Evolutionary conservation across 1,140 invertebrate genomes (phyloP).

Genomic region (Platyscapa corneri): DNA sequence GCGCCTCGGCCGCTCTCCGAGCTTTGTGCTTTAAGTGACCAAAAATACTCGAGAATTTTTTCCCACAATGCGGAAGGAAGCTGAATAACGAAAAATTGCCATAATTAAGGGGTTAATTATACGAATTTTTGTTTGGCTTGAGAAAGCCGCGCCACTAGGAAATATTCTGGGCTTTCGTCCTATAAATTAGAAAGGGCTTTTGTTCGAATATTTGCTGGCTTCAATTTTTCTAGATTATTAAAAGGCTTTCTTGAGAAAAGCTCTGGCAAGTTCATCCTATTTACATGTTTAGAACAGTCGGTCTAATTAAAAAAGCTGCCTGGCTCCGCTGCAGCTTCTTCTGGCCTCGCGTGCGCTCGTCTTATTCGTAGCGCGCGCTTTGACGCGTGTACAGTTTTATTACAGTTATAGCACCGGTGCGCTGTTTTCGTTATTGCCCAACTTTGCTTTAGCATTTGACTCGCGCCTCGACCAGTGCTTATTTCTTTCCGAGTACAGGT

Average conservation of each 20-base stretch:
- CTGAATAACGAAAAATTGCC: slow-evolving; percentile 54
- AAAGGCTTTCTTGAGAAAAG: slow-evolving; percentile 33
- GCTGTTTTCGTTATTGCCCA: background rate
- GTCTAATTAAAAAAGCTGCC: slow-evolving; percentile 27
- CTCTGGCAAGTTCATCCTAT: slow-evolving; percentile 7
- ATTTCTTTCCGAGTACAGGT: no score
- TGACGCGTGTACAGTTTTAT: background rate
- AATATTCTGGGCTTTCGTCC: background rate
- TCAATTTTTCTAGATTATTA: slow-evolving; percentile 37
- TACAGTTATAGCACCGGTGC: background rate
- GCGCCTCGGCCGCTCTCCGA: slow-evolving; percentile 26
- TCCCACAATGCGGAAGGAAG: slow-evolving; percentile 48
- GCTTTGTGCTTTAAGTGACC: slow-evolving; percentile 53
- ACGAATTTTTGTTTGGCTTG: slow-evolving; percentile 48
- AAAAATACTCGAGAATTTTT: slow-evolving; percentile 53
- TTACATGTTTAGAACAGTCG: background rate
- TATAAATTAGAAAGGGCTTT: background rate
- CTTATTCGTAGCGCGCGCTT: background rate
- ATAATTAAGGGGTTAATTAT: slow-evolving; percentile 55
- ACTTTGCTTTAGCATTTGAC: background rate
- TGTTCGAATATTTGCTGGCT: slow-evolving; percentile 42
- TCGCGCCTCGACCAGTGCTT: background rate
- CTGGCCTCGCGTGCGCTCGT: background rate
- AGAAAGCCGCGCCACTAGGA: background rate
- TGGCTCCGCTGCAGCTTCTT: background rate